Conservation (phyloP, 35 echinoderm and acorn worm genomes). For the Chiridota heheva region DNA sequence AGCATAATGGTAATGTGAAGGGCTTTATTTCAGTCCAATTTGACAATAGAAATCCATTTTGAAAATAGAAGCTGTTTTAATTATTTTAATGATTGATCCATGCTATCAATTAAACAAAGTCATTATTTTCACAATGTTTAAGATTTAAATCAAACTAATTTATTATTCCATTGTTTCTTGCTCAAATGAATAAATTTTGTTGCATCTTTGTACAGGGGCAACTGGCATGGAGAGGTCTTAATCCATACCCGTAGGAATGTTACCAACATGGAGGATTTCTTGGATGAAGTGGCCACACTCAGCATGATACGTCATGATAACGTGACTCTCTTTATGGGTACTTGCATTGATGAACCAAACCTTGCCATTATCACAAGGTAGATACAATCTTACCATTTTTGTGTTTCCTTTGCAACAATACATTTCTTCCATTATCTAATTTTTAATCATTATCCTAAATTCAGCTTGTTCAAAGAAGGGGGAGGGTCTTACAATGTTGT, state of each 20-base stretch:
- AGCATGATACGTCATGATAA: slow-evolving; percentile 98
- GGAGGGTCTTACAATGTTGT: too few species aligned
- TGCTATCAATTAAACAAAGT: background rate
- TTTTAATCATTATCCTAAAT: too few species aligned
- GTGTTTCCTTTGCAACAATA: too few species aligned
- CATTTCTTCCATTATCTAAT: too few species aligned
- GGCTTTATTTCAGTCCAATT: too few species aligned
- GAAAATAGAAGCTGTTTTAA: too few species aligned
- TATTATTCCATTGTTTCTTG: background rate
- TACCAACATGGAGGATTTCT: slow-evolving; percentile 63
- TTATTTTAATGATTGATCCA: too few species aligned
- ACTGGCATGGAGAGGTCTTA: slow-evolving; percentile 92
- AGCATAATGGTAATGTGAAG: too few species aligned
- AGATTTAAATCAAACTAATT: background rate
- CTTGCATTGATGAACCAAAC: slow-evolving; percentile 75
- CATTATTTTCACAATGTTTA: background rate
- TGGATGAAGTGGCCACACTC: slow-evolving; percentile 82
- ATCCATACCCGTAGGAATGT: slow-evolving; percentile 71
- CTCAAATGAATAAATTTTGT: background rate
- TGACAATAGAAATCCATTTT: too few species aligned
- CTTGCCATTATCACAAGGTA: slow-evolving; percentile 92
- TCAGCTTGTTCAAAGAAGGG: too few species aligned
- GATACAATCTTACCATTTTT: background rate
- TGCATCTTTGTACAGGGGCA: slow-evolving; percentile 47
- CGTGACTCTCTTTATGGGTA: slow-evolving; percentile 93